phyloP scores from a whole-genome alignment of 2,113 vertebrate species.

The Lynx canadensis region DNA sequence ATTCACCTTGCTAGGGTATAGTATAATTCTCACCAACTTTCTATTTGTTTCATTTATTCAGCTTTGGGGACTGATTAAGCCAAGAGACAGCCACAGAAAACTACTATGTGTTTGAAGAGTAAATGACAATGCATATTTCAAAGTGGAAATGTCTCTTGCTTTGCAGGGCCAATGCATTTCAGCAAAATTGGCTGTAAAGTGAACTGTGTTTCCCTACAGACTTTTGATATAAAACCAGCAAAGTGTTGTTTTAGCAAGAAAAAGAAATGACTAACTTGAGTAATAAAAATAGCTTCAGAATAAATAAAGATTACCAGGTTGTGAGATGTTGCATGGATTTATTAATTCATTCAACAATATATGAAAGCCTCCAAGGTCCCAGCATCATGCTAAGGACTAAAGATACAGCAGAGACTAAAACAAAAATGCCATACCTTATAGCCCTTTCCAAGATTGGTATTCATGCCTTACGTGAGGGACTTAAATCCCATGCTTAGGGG shows the following conservation, averaged over 20 bases:
- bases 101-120: constrained; percentile 51
- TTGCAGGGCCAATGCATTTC: constrained; percentile 67
- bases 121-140: constrained; percentile 75
- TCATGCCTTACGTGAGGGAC: background rate
- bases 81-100: constrained; percentile 62
- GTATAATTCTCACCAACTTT: constrained; percentile 6
- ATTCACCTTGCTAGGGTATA: constrained; percentile 24
- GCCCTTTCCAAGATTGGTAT: background rate
- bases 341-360: background rate
- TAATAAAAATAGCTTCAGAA: constrained; percentile 60
- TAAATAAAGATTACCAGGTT: constrained; percentile 63
- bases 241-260: constrained; percentile 71
- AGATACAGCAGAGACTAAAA: background rate
- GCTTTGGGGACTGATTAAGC: constrained; percentile 66
- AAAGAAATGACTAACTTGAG: constrained; percentile 39
- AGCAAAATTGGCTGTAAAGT: constrained; percentile 71
- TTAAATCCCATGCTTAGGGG: background rate
- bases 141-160: constrained; percentile 67
- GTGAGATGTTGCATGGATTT: background rate
- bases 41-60: constrained; percentile 58
- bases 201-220: constrained; percentile 71
- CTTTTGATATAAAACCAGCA: constrained; percentile 66
- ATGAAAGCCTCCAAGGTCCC: background rate
- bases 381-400: background rate
- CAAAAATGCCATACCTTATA: background rate